Base-by-base conservation (phyloP, 37 sponge, comb jelly and placozoan genomes). In the Eunapius fragilis region DNA sequence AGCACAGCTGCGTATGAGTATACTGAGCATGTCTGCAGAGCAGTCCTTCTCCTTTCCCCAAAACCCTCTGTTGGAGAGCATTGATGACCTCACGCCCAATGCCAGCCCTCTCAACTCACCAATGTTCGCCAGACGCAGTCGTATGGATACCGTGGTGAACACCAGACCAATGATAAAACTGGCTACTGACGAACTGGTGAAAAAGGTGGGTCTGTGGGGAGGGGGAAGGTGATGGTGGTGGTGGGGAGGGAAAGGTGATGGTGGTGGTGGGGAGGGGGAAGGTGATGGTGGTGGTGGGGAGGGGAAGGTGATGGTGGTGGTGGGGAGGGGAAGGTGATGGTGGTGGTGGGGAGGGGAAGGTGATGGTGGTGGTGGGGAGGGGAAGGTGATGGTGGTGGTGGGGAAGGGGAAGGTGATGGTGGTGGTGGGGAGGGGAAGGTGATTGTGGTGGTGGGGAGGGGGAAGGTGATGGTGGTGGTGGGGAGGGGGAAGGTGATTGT, bases 161-260 rank as follows among this genome's bases (percentile, higher is more conserved):
- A 87, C 92, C 13, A 75, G 68, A 34, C 84, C 92, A 0, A 34
- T 87, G 25, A 38, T 91, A 68, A 82, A 80, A 24, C 75, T 91
- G 31, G 81, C 83, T 47, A 80, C 81, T 6, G 81, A 91, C 69
- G 88, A 77, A 2, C 32, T 91, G 0, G 38, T 75, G 33, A 25
- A 28, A 26, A 87, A 84, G 84, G 85, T 31, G 22, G 10, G 37
- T 12, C 10, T 25, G 77, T 7, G 5, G 6, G 35, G n/a, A 3
- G 9, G 2, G 35, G 35, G 33, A 12, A 6, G 4, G 31, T 4
- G 31, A 33, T 10, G 31, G 25, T 76, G 28, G 77, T 17, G 35
- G 28, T 2, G 33, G 7, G 10, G 10, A 26, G 5, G 31, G 25
- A 4, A 5, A 11, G 4, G 25, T 2, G 27, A 33, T 4, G 5